Percentiles rank a stretch among this genome's conserved stretches.
Conservation (phyloP, 2,113 vertebrate genomes). For the Gymnocephalus cernua region DNA sequence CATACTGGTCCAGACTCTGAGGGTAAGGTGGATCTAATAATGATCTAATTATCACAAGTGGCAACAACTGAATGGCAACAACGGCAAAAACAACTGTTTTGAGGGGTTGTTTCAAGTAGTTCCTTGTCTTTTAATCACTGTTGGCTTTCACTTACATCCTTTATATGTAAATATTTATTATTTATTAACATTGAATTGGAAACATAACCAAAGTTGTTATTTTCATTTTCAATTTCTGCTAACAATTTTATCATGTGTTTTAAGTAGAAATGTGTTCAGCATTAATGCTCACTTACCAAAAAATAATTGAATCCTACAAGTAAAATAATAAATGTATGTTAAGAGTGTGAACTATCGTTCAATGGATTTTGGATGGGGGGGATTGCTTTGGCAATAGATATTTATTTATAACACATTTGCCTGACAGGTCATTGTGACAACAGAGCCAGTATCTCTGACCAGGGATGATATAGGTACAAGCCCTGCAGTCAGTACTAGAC, state of each 20-base stretch:
- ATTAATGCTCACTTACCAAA: neutral
- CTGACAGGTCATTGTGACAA: neutral
- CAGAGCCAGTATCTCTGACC: neutral
- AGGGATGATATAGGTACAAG: neutral
- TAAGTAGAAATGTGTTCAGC: neutral
- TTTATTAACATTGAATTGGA: neutral
- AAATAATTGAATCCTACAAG: neutral
- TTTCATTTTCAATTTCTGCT: neutral
- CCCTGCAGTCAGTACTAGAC: neutral
- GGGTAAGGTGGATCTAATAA: constrained; percentile 18
- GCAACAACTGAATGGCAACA: neutral
- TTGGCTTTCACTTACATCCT: neutral
- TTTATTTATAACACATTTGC: neutral
- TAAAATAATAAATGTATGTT: neutral
- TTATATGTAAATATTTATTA: neutral
- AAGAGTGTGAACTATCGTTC: neutral
- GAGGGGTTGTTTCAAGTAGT: neutral
- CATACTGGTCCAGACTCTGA: constrained; percentile 17
- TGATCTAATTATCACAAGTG: too few relatives aligned
- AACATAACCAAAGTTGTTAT: neutral
- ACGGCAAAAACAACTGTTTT: neutral
- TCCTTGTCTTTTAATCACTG: neutral
- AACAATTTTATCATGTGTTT: neutral
- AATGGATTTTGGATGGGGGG: neutral
- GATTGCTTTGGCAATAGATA: neutral